Evolutionary conservation across 2,888 invertebrate species (phyloP).

Genomic region (Athripsodes cinereus): DNA sequence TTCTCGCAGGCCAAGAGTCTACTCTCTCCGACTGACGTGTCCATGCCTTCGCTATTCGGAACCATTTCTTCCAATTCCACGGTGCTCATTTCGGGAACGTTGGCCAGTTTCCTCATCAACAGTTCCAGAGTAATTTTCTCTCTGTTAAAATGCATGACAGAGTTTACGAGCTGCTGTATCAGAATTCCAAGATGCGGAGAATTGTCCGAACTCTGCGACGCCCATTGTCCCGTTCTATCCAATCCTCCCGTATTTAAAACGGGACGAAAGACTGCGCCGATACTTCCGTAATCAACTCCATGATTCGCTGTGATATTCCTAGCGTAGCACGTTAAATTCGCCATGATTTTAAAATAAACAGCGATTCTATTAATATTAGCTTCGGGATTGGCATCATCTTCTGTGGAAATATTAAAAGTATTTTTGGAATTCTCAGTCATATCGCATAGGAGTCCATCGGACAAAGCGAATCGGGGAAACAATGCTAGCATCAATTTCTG

Average conservation of each 20-base stretch:
- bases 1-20: conserved; percentile 33
- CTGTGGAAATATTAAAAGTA: conserved; percentile 1
- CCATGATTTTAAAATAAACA: conserved; percentile 36
- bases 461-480: conserved; percentile 61
- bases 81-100: conserved; percentile 37
- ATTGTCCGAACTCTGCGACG: conserved; percentile 27
- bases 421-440: conserved; percentile 31
- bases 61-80: conserved; percentile 52
- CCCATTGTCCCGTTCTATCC: conserved; percentile 29
- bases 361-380: conserved; percentile 21
- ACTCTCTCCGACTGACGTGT: conserved; percentile 29
- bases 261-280: conserved; percentile 50
- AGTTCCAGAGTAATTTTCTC: conserved; percentile 45
- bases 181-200: conserved; percentile 27
- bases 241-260: conserved; percentile 39
- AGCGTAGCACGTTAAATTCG: conserved; percentile 65
- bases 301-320: conserved; percentile 59
- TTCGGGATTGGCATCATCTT: conserved; percentile 29
- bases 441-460: conserved; percentile 37
- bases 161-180: conserved; percentile 38
- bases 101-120: conserved; percentile 42
- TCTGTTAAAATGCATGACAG: conserved; percentile 50
- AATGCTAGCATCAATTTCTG: conserved; percentile 70
- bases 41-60: conserved; percentile 30
- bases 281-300: conserved; percentile 47